These are phyloP conservation scores for Nomada fabriciana DNA, from an alignment of 2,888 invertebrate species.

Conservation along the genomic window DNA sequence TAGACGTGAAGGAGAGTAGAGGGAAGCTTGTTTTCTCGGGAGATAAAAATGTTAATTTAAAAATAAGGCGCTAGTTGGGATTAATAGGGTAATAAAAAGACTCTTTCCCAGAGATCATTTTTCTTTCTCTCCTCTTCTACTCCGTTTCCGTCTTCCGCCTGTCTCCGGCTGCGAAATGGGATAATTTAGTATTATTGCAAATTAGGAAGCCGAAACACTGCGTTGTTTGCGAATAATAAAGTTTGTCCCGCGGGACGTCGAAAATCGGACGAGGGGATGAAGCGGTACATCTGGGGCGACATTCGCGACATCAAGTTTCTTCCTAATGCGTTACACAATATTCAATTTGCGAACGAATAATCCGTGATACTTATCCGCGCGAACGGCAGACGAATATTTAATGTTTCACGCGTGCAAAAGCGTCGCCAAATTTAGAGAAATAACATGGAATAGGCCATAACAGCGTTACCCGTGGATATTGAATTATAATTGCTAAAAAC, in stretches of 20 bases:
- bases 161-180: conserved; percentile 74
- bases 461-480: no score
- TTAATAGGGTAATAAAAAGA: conserved; percentile 83
- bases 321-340: conserved; percentile 28
- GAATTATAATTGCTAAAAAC: no score
- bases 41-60: conserved; percentile 83
- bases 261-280: conserved; percentile 64
- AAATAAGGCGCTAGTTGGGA: conserved; percentile 83
- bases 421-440: neutral
- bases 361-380: neutral
- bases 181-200: conserved; percentile 80
- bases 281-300: conserved; percentile 32
- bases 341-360: conserved; percentile 29
- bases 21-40: conserved; percentile 79
- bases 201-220: conserved; percentile 73
- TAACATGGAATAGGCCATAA: neutral
- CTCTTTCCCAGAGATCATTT: conserved; percentile 74
- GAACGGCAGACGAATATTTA: neutral
- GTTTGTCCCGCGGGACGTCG: conserved; percentile 67
- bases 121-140: conserved; percentile 70
- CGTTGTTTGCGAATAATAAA: conserved; percentile 77
- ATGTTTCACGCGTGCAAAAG: no score
- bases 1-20: conserved; percentile 45
- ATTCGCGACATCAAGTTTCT: conserved; percentile 19
- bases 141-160: conserved; percentile 68